Base-by-base conservation (phyloP, 1,140 invertebrate genomes). In the Lepidostoma basale region DNA sequence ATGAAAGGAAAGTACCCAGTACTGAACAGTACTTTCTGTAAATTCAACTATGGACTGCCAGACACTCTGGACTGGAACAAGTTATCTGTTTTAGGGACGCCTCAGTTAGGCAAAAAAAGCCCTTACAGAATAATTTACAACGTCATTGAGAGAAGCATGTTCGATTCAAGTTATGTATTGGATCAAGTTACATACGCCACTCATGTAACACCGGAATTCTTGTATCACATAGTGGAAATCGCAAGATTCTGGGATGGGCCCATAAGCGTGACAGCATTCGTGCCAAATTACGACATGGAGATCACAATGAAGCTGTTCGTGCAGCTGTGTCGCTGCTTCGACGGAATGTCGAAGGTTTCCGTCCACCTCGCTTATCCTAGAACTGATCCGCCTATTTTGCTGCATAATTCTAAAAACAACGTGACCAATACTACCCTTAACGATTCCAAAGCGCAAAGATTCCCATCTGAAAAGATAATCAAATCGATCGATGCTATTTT, bases 201-300 rank as follows among this genome's bases (percentile, higher is more conserved):
- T 1, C 91, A 93, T 76, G 87, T 89, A 0, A 91, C 90, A 0
- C 87, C 88, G 1, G 90, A 92, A 76, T 91, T 90, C 78, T 79
- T 92, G 36, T 87, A 88, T 68, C 88, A 90, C 68, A 78, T 92
- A 12, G 83, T 86, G 8, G 89, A 91, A 77, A 83, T 93, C n/a
- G 86, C 86, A 1, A 82, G 77, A 73, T 76, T 83, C 71, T 90
- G 91, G 91, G 87, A 92, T 69, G 91, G 90, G 2, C 89, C 88
- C 0, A 82, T 93, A 3, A 91, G 89, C 72, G 78, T 93, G 1
- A 84, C 91, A 8, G 84, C 90, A 1, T 93, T 89, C 77, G 87
- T 88, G 14, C 90, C 90, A 1, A 85, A 87, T 58, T 83, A 84
- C 62, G 90, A 92, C 75, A 83, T 89, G 49, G 83, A 84, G 33